Base-by-base conservation (phyloP, 2,888 invertebrate species). In the Acanthopleura granulata region DNA sequence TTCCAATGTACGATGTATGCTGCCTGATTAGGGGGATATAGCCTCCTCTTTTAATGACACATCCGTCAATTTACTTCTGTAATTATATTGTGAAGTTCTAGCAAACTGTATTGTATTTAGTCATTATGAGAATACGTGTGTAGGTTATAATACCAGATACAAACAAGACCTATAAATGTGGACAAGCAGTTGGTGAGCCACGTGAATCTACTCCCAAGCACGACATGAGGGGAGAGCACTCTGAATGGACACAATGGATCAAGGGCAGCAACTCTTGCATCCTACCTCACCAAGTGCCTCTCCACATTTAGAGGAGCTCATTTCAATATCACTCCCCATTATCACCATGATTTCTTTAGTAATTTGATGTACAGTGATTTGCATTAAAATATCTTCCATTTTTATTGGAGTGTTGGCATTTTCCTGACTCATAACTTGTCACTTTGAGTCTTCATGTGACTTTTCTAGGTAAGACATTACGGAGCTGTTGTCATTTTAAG, bases 311-410 rank as follows among this genome's bases (percentile, higher is more conserved):
- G 40, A 40, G 40, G 40, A 40, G 9, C 40, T 40, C 40, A 40
- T 66, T 66, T 27, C 66, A 66, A 22, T 27, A 66, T 66, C 66
- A 66, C 66, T 27, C 22, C 11, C 22, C 66, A 66, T 66, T 66
- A 66, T 66, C 66, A 22, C 66, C 18, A 22, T 66, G 66, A 66
- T 66, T 66, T 66, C 57, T 66, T 22, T 66, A 66, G 66, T 27
- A 66, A 66, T 66, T 66, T 66, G 66, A 66, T 66, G 66, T 66
- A 66, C 66, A 66, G 66, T 66, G 66, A 66, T 66, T 66, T 66
- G 66, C 66, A 66, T 66, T 66, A 66, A 66, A 66, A 66, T 66
- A 66, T 66, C 66, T 66, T 66, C 66, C 66, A 66, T 66, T 66
- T 66, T 66, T 66, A 66, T 40, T 40, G 40, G 9, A 40, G 40